Base-by-base conservation (phyloP, 2,797 vertebrate genomes). In the Eptatretus atami region DNA sequence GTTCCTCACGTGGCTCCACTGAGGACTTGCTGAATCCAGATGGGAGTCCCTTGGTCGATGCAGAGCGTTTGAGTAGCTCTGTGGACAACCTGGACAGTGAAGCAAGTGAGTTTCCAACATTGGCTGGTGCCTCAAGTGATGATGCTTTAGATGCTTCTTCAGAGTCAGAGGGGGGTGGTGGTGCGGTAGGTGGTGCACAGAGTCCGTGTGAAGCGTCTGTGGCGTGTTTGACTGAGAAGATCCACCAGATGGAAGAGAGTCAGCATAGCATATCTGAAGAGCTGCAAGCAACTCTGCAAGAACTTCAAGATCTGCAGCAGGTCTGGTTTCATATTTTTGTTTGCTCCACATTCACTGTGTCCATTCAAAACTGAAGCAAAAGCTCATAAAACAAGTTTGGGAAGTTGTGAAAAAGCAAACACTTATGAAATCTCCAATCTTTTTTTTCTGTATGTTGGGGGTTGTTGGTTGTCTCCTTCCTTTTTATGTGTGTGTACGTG, bases 171-270 rank as follows among this genome's bases (percentile, higher is more conserved):
- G 81, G 87, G 0, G 57, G 57, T 11, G 57, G 57, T 25, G 77
- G 83, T 11, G 79, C 86, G 66, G 84, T 83, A 73, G 82, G 82
- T 1, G 82, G 83, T 63, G 83, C 82, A 1, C 76, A 78, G 9
- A 83, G 83, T 1, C n/a, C 57, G 9, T n/a, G 57, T 61, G 86
- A 94, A 64, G 83, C 88, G 54, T 86, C 84, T 0, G 83, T 96
- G 15, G 86, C 87, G 12, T 87, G 86, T 71, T 69, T 95, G 70
- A 96, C 90, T 0, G 90, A 96, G 69, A 78, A 87, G 15, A 88
- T 96, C 66, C 87, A 95, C 69, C 86, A 95, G 69, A 94, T 96
- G 90, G 90, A 96, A 53, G 90, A 96, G 76, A 93, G 87, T 70
- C 90, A 96, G 44, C 90, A 96, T 71, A 92, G 87, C 66, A 96